Evolutionary conservation across 2,797 vertebrate species (phyloP).

Genomic region (Pangasius larnaudii): DNA sequence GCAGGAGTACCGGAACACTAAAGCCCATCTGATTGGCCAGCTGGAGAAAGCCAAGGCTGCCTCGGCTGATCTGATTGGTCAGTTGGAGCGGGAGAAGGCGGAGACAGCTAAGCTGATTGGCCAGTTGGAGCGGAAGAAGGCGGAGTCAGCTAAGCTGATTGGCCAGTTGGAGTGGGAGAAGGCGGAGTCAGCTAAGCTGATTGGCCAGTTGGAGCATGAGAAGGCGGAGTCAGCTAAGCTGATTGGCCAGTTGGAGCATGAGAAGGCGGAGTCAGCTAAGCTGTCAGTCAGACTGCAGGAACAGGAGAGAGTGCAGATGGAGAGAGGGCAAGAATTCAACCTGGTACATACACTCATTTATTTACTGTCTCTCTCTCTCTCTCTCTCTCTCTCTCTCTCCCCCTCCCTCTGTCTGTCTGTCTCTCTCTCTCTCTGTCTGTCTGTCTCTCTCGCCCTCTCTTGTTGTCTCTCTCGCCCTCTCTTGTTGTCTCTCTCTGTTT

Average conservation of each 20-base stretch:
- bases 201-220: background rate
- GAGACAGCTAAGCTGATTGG: slow-evolving; percentile 23
- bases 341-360: slow-evolving; percentile 32
- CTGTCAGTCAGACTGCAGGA: background rate
- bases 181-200: background rate
- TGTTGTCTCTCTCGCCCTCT: background rate
- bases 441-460: background rate
- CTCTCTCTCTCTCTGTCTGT: background rate
- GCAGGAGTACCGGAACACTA: slow-evolving; percentile 36
- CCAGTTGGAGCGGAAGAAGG: slow-evolving; percentile 24
- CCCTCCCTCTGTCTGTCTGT: background rate
- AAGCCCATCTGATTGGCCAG: slow-evolving; percentile 37
- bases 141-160: slow-evolving; percentile 18
- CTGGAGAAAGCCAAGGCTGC: slow-evolving; percentile 28
- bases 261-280: background rate
- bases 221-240: slow-evolving; percentile 2
- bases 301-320: background rate
- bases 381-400: background rate
- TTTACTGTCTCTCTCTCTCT: background rate
- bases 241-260: background rate
- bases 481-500: background rate
- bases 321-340: slow-evolving; percentile 29
- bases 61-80: slow-evolving; percentile 33
- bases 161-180: background rate
- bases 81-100: slow-evolving; percentile 36